Conservation (phyloP, 2,797 vertebrate species). For the Buceros bicornis region DNA sequence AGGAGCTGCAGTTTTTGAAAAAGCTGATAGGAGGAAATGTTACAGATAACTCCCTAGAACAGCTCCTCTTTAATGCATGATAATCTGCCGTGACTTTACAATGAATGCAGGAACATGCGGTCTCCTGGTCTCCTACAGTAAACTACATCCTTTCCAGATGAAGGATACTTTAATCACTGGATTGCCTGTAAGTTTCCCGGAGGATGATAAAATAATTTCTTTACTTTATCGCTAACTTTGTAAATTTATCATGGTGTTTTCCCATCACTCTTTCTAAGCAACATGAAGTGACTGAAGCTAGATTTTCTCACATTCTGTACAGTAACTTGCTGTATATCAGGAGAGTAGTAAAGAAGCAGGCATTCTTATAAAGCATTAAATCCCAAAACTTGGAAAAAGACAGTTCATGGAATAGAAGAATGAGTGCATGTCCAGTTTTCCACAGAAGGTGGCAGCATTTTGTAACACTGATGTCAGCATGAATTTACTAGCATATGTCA, state of each 20-base stretch:
- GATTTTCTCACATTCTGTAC: not conserved
- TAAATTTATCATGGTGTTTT: not conserved
- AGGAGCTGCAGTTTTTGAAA: slow-evolving; percentile 24
- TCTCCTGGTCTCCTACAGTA: not conserved
- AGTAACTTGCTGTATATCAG: not conserved
- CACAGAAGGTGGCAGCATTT: slow-evolving; percentile 52
- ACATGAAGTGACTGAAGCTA: not conserved
- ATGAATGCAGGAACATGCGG: not conserved
- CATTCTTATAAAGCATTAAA: not conserved
- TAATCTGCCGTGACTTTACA: slow-evolving; percentile 27
- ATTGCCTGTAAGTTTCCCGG: not conserved
- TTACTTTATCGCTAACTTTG: not conserved
- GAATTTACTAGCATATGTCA: not conserved
- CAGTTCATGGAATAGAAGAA: not conserved
- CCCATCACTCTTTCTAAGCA: not conserved
- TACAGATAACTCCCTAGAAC: slow-evolving; percentile 23
- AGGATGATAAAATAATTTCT: not conserved
- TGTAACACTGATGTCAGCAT: not conserved
- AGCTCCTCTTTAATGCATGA: not conserved
- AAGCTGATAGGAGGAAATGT: slow-evolving; percentile 11
- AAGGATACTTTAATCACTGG: not conserved
- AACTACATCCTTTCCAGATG: not conserved
- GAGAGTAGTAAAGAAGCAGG: not conserved
- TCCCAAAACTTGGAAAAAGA: not conserved
- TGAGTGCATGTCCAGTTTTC: not conserved